These are phyloP conservation scores for Oncorhynchus clarkii DNA, from an alignment of 2,113 vertebrate genomes.

Conservation along the genomic window DNA sequence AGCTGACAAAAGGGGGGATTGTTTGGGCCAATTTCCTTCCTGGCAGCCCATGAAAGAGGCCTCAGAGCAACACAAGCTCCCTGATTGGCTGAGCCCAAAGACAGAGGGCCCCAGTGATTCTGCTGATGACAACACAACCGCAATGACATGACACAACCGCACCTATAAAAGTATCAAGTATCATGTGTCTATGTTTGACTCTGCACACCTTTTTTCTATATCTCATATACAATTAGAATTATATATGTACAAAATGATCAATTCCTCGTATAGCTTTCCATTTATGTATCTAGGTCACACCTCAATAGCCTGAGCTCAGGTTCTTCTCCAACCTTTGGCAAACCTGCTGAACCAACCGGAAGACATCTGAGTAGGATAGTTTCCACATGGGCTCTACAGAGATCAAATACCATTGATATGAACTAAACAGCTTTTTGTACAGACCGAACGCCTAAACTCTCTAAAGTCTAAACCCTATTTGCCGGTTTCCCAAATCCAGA, in stretches of 20 bases:
- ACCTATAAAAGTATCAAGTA: slow-evolving; percentile 15
- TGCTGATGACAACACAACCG: slow-evolving; percentile 42
- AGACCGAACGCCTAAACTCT: no score
- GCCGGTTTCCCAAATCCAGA: no score
- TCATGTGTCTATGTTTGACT: no score
- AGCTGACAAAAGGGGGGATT: slow-evolving; percentile 68
- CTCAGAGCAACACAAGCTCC: slow-evolving; percentile 58
- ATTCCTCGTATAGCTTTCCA: neutral
- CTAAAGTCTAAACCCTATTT: no score
- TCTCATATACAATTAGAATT: neutral
- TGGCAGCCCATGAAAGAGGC: slow-evolving; percentile 66
- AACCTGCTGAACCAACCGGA: neutral
- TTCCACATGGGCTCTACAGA: neutral
- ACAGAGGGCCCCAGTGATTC: slow-evolving; percentile 65
- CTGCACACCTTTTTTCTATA: neutral
- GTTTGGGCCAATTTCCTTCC: slow-evolving; percentile 60
- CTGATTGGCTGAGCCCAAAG: slow-evolving; percentile 54
- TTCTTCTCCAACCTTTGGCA: neutral
- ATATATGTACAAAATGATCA: neutral
- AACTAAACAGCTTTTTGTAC: no score
- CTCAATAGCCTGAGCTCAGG: neutral
- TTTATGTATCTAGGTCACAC: neutral
- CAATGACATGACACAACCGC: slow-evolving; percentile 25
- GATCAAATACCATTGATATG: neutral
- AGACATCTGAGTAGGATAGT: neutral